Evolutionary conservation across 2,113 vertebrate species (phyloP).

Genomic region (Fulica atra): DNA sequence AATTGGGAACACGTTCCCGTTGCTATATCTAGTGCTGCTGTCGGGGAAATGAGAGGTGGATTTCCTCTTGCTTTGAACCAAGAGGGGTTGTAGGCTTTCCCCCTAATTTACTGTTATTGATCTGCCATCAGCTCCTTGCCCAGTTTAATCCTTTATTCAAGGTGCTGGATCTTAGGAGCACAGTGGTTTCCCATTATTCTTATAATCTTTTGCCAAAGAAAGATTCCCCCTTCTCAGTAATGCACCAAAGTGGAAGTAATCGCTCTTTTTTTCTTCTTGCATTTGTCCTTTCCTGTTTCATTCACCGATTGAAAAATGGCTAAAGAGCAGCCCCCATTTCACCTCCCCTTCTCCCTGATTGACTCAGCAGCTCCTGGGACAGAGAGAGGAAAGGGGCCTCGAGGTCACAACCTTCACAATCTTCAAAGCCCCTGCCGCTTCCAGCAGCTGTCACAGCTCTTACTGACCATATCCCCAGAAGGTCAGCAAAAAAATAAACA

Average conservation of each 20-base stretch:
- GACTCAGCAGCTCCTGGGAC: constrained; percentile 78
- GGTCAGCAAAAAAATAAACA: constrained; percentile 77
- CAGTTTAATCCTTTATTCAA: constrained; percentile 54
- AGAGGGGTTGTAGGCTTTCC: constrained; percentile 11
- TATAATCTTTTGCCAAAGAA: constrained; percentile 56
- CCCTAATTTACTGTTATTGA: constrained; percentile 45
- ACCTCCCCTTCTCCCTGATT: constrained; percentile 72
- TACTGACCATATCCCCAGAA: constrained; percentile 73
- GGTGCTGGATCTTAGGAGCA: constrained; percentile 23
- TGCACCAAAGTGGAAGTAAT: constrained; percentile 76
- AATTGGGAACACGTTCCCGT: neutral
- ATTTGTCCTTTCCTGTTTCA: constrained; percentile 76
- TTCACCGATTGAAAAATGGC: constrained; percentile 76
- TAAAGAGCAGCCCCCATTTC: constrained; percentile 73
- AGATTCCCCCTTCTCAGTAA: constrained; percentile 62
- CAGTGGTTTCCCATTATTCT: constrained; percentile 61
- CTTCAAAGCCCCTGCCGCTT: constrained; percentile 78
- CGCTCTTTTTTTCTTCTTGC: constrained; percentile 68
- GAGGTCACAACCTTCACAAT: constrained; percentile 76
- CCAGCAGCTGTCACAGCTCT: constrained; percentile 76
- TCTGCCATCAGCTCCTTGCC: constrained; percentile 56
- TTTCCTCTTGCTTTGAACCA: constrained; percentile 25
- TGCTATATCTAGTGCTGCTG: neutral
- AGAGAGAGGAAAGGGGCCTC: constrained; percentile 70
- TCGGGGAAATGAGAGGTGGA: neutral